phyloP scores from a whole-genome alignment of 2,113 vertebrate species.

The Labeo rohita region DNA sequence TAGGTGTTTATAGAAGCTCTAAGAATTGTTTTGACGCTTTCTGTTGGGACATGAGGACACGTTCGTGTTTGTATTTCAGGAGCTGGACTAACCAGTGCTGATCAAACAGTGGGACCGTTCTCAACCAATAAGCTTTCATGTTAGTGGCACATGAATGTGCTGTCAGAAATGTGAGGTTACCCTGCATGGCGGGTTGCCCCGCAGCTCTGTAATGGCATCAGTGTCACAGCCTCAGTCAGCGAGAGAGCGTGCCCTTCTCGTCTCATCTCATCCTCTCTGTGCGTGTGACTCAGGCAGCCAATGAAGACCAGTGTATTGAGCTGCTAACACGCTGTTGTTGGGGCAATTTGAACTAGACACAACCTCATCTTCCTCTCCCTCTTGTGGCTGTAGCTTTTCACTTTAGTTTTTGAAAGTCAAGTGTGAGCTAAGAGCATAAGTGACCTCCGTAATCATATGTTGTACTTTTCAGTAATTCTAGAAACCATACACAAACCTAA shows the following conservation, averaged over 20 bases:
- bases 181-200: constrained; percentile 50
- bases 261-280: constrained; percentile 45
- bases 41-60: not conserved
- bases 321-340: constrained; percentile 75
- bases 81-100: not conserved
- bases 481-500: not conserved
- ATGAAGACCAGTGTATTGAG: constrained; percentile 66
- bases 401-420: not conserved
- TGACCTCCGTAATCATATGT: not conserved
- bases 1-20: not conserved
- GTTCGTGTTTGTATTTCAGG: not conserved
- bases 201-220: constrained; percentile 67
- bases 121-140: constrained; percentile 26
- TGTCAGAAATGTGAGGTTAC: constrained; percentile 35
- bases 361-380: not conserved
- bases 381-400: not conserved
- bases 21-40: not conserved
- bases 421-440: not conserved
- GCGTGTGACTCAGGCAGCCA: constrained; percentile 71
- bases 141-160: constrained; percentile 29
- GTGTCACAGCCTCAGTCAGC: constrained; percentile 72
- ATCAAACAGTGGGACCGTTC: not conserved
- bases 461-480: not conserved
- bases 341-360: constrained; percentile 64
- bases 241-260: constrained; percentile 59